Percentiles rank a stretch among this genome's conserved stretches.
Conservation (phyloP, 2,113 vertebrate species). For the Neofelis nebulosa region DNA sequence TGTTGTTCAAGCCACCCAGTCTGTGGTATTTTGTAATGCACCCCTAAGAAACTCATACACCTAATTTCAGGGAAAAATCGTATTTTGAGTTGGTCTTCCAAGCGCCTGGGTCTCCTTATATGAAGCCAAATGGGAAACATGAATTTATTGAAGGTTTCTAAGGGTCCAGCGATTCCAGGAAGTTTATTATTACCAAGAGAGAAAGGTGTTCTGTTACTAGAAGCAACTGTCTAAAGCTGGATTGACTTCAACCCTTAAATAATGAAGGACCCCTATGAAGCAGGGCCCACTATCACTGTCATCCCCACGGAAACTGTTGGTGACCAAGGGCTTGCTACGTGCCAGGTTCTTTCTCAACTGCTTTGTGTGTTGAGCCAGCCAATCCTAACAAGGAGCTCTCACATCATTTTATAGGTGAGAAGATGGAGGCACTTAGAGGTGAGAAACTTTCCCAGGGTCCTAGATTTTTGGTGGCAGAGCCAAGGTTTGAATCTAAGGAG, state of each 20-base stretch:
- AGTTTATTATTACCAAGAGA: not conserved
- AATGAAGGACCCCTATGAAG: not conserved
- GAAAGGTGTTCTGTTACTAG: not conserved
- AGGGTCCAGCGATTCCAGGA: too few species aligned
- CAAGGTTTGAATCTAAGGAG: not conserved
- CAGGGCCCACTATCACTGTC: accelerated
- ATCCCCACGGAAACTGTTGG: accelerated
- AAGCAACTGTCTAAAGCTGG: not conserved
- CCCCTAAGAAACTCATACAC: not conserved
- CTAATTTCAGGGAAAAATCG: not conserved
- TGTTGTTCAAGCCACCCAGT: not conserved
- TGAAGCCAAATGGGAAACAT: not conserved
- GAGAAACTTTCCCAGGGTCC: not conserved
- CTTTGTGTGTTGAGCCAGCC: accelerated
- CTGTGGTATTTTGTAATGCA: not conserved
- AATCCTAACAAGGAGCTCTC: not conserved
- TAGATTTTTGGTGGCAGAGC: not conserved
- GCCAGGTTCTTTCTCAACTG: not conserved
- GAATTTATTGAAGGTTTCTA: not conserved
- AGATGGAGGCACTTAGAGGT: not conserved
- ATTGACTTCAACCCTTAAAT: not conserved
- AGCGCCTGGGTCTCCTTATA: not conserved
- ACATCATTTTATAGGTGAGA: not conserved
- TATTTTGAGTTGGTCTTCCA: not conserved
- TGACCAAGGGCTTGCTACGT: accelerated